phyloP scores from a whole-genome alignment of 23 tunicate genomes.

The Styela clava region DNA sequence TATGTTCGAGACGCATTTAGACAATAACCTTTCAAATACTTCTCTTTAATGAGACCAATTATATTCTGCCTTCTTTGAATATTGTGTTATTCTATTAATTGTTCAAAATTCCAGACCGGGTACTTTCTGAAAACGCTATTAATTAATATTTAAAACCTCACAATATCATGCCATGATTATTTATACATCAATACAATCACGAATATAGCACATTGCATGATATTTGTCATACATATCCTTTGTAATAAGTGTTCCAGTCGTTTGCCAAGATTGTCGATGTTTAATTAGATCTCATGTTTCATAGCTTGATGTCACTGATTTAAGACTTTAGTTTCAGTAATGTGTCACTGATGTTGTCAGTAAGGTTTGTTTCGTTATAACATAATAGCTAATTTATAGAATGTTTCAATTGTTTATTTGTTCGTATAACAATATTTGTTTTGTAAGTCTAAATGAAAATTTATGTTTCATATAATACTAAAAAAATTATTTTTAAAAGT shows the following conservation, averaged over 20 bases:
- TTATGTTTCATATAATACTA: no score
- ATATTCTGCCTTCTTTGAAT: not conserved
- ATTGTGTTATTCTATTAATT: not conserved
- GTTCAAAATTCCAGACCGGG: not conserved
- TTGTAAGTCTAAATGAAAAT: no score
- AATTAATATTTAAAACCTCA: not conserved
- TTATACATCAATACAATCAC: not conserved
- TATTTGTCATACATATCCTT: not conserved
- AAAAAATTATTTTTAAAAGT: no score
- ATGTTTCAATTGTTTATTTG: no score
- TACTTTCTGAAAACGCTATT: not conserved
- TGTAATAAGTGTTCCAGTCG: not conserved
- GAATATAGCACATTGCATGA: not conserved
- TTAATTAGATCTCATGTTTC: not conserved
- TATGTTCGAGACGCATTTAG: no score
- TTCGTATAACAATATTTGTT: no score
- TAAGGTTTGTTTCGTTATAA: no score
- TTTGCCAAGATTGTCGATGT: not conserved
- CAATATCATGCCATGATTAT: not conserved
- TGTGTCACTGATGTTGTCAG: no score
- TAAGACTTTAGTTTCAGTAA: not conserved
- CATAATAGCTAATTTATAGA: no score
- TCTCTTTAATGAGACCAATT: no score
- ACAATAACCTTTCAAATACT: no score
- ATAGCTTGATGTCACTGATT: not conserved